These are phyloP conservation scores for Protonemura montana DNA, from an alignment of 2,888 invertebrate genomes.

Conservation along the genomic window DNA sequence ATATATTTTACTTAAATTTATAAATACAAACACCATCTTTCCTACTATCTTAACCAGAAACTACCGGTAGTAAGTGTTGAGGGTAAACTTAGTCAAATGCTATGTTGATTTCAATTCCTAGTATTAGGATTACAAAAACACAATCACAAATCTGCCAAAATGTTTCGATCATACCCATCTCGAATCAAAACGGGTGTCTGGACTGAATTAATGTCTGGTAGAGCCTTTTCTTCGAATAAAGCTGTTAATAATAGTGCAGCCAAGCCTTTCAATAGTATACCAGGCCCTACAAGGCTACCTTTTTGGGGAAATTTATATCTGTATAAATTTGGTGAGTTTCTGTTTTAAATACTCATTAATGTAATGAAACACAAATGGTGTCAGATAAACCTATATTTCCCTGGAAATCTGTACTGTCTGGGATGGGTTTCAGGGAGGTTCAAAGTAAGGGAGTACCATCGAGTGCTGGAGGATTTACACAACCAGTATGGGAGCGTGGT, in stretches of 20 bases:
- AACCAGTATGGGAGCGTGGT: slow-evolving; percentile 62
- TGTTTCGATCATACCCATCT: background rate
- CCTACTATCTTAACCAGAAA: too few species aligned
- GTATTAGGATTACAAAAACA: too few species aligned
- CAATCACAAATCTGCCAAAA: background rate
- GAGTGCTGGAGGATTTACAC: slow-evolving; percentile 57
- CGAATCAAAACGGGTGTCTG: background rate
- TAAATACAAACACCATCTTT: too few species aligned
- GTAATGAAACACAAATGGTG: too few species aligned
- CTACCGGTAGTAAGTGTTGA: too few species aligned
- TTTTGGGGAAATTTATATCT: slow-evolving; percentile 54
- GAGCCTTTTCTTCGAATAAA: background rate
- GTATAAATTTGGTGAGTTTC: slow-evolving; percentile 54
- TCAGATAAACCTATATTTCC: too few species aligned
- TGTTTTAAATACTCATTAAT: background rate
- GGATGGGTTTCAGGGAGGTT: slow-evolving; percentile 51
- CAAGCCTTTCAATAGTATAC: slow-evolving; percentile 53
- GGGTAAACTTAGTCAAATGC: too few species aligned
- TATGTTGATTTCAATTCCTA: too few species aligned
- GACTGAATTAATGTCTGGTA: background rate
- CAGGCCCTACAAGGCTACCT: slow-evolving; percentile 55
- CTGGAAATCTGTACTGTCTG: too few species aligned
- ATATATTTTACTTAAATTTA: too few species aligned
- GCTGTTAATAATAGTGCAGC: background rate
- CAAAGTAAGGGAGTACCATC: slow-evolving; percentile 56